Base-by-base conservation (phyloP, 2,113 vertebrate species). In the Podarcis cretensis region DNA sequence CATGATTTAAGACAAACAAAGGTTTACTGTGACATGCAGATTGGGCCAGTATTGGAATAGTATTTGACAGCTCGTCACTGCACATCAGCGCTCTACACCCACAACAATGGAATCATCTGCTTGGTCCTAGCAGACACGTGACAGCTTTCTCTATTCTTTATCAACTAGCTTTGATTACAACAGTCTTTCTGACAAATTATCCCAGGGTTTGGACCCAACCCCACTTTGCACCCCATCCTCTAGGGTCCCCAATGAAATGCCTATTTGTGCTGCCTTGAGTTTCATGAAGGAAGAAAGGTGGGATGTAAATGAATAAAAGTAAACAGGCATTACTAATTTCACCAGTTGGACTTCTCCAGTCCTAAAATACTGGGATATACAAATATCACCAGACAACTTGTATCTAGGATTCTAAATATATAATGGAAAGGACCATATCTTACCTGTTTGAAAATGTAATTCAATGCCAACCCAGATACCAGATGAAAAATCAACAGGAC, bases 381-480 rank as follows among this genome's bases (percentile, higher is more conserved):
- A 32, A 27, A 43, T 66, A 73, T 40, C 23, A 74, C 25, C 25
- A 82, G 54, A 43, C 35, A 82, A 87, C 9, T 32, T 69, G 9
- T 32, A 14, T 21, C 10, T 80, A 63, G 27, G 35, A 75, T 48
- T 65, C 35, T 82, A 82, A 74, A 81, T 18, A 71, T 27, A 43
- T 27, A 10, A 48, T 32, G 13, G 6, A 80, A 71, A 88, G 69
- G 23, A 90, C 16, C n/a, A 40, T 25, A 81, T 48, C 98, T 97
- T 95, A 98, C 96, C 98, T 91, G 98, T 95, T 92, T 97, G 97
- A 95, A 97, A 92, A 75, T 96, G 96, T 81, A 98, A 96, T 94
- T 98, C 97, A 89, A 98, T 96, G 79, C 97, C 97, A 86, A 98
- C 96, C 97, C 98, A 98, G 92, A 97, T 95, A 48, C 97, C 98